Percentiles rank a stretch among this genome's conserved stretches.
Evolutionary conservation across 2,113 vertebrate genomes (phyloP).

Genomic region (Vireo altiloquus): DNA sequence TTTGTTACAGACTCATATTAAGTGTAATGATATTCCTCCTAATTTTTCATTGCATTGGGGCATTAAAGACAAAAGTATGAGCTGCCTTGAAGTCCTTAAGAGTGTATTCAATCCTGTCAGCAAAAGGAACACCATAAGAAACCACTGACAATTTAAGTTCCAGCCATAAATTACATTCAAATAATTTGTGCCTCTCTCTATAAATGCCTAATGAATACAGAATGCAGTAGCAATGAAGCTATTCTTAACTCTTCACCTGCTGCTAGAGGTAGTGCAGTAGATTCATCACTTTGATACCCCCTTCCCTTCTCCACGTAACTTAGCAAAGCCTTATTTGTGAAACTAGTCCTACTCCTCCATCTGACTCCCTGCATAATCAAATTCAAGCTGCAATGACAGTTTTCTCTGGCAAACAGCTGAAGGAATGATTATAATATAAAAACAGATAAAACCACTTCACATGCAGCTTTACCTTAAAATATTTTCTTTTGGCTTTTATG

Average conservation of each 20-base stretch:
- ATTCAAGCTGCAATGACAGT: background rate
- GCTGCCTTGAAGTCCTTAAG: background rate
- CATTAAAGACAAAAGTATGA: background rate
- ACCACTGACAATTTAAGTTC: background rate
- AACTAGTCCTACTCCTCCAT: background rate
- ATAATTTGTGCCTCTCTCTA: background rate
- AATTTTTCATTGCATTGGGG: background rate
- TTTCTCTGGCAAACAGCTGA: background rate
- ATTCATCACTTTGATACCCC: background rate
- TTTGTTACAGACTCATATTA: background rate
- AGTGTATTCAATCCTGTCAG: background rate
- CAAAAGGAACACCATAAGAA: background rate
- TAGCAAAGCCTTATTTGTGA: background rate
- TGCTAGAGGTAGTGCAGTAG: background rate
- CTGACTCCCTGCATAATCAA: background rate
- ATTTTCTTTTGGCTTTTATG: background rate
- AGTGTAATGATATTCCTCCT: background rate
- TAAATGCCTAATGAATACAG: background rate
- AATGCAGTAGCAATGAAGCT: background rate
- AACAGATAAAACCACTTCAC: background rate
- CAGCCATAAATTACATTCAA: background rate
- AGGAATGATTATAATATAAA: background rate
- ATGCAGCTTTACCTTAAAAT: background rate
- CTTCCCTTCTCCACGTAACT: background rate
- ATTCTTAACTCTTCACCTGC: background rate